Evolutionary conservation across 2,888 invertebrate genomes (phyloP).

Genomic region (Ochropacha duplaris): DNA sequence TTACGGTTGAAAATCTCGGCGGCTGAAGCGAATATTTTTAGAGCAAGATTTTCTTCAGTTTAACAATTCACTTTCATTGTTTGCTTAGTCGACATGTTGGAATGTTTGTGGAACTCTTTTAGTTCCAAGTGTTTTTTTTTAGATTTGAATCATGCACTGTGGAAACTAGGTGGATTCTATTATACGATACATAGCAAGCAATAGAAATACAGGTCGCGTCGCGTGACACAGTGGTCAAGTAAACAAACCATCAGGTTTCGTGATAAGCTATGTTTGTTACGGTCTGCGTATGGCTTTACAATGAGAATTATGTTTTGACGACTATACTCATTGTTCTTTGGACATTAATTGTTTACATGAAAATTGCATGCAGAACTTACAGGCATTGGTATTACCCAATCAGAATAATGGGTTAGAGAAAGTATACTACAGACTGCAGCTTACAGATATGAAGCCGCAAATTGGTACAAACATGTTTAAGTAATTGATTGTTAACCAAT

Average conservation of each 20-base stretch:
- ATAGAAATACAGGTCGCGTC: slow-evolving; percentile 45
- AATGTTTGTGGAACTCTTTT: neutral
- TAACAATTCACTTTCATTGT: neutral
- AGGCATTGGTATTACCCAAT: slow-evolving; percentile 26
- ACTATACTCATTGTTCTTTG: slow-evolving; percentile 48
- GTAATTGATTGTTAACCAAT: neutral
- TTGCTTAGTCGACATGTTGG: neutral
- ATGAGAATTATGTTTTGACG: slow-evolving; percentile 50
- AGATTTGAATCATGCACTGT: neutral
- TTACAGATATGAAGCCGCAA: neutral
- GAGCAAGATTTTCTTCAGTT: neutral
- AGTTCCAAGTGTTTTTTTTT: neutral
- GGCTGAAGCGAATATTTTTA: neutral
- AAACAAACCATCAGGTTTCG: slow-evolving; percentile 48
- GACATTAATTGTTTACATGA: slow-evolving; percentile 47
- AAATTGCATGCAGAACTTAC: slow-evolving; percentile 36
- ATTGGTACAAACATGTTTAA: neutral
- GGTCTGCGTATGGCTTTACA: slow-evolving; percentile 40
- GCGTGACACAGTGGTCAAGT: slow-evolving; percentile 46
- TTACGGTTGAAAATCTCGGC: neutral
- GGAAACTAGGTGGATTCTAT: slow-evolving; percentile 20
- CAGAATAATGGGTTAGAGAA: slow-evolving; percentile 21
- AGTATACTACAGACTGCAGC: neutral
- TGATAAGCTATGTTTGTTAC: slow-evolving; percentile 44
- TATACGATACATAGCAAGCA: slow-evolving; percentile 15